Base-by-base conservation (phyloP, 2,888 invertebrate species). In the Synanthedon myopaeformis region DNA sequence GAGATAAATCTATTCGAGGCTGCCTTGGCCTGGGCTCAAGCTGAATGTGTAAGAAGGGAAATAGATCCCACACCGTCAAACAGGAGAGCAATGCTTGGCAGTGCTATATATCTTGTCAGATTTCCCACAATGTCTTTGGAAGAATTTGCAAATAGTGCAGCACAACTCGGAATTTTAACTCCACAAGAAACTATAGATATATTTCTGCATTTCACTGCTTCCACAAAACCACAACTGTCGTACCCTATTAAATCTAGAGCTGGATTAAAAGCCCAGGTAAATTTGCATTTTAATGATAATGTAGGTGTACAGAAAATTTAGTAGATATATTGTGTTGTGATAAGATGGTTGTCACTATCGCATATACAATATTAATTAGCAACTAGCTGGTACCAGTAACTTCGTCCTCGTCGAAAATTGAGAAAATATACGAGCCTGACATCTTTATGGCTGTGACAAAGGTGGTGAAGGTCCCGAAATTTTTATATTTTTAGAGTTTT, bases 41-140 rank as follows among this genome's bases (percentile, higher is more conserved):
- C 96, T 8, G 97, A 98, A 81, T 98, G 98, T 77, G 76, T 89
- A 35, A 89, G 97, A 56, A 91, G 94, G 76, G 96, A 96, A 61
- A 89, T 96, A 50, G 95, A 96, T 54, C 89, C 92, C 0, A 93
- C 93, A 0, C 89, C 96, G 12, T 91, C 92, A 65, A 97, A 97
- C 81, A 92, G 92, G 76, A 88, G 94, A 59, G 89, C 90, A 17
- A 92, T 93, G 65, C 82, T 95, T 53, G 94, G 94, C 41, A 90
- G 90, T 70, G 93, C 96, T 57, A 89, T 98, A 70, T 94, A 95
- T 77, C 89, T 97, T 60, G 93, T 98, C 63, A 91, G 98, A 66
- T 94, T 98, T 66, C 97, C 98, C 3, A 95, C 97, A 11, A 98
- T 98, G 98, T 91, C 92, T 52, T 85, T 98, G 60, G 96, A 97